Conservation (phyloP, 2,113 vertebrate genomes). For the Dromaius novaehollandiae region DNA sequence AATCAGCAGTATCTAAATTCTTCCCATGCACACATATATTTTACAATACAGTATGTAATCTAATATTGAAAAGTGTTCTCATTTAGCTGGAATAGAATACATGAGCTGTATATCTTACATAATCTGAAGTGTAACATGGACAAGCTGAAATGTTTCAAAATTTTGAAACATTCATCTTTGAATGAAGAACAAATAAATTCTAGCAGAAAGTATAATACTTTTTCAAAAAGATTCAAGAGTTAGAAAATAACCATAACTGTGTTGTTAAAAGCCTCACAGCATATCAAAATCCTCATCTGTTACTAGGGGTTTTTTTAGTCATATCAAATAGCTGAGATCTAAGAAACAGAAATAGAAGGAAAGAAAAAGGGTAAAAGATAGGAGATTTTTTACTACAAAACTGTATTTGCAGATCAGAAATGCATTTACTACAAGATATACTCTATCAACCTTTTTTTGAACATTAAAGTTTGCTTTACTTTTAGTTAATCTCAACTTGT, state of each 20-base stretch:
- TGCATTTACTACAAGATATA: background rate
- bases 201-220: background rate
- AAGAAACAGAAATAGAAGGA: background rate
- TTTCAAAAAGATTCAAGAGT: background rate
- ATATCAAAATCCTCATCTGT: background rate
- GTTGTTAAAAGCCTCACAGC: background rate
- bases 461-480: background rate
- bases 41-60: background rate
- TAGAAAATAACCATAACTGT: background rate
- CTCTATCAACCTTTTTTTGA: background rate
- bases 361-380: background rate
- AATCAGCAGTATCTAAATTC: no score
- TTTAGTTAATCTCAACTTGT: background rate
- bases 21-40: no score
- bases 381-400: background rate
- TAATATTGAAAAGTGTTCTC: background rate
- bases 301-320: background rate
- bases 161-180: background rate
- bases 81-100: background rate
- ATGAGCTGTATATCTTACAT: no score
- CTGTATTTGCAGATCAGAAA: background rate
- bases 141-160: background rate
- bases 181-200: background rate
- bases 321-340: background rate
- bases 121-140: background rate